phyloP scores from a whole-genome alignment of 2,888 invertebrate genomes.

The Coleophora flavipennella region DNA sequence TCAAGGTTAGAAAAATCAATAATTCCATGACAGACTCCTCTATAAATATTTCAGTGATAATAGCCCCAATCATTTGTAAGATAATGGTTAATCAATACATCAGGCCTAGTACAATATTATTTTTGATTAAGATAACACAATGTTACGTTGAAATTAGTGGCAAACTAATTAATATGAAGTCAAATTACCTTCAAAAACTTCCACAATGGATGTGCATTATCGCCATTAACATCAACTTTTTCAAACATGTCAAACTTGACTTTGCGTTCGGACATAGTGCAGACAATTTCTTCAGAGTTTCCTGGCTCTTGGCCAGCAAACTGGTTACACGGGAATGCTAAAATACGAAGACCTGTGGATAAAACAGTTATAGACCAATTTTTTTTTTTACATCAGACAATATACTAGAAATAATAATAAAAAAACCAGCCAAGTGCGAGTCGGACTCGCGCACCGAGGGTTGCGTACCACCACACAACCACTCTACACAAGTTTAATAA shows the following conservation, averaged over 20 bases:
- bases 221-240: slow-evolving; percentile 79
- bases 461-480: too few relatives aligned
- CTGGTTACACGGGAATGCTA: slow-evolving; percentile 92
- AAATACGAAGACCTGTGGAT: slow-evolving; percentile 81
- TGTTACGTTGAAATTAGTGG: not conserved
- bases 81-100: too few relatives aligned
- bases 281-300: slow-evolving; percentile 74
- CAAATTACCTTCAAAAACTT: slow-evolving; percentile 73
- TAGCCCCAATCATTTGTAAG: too few relatives aligned
- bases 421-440: too few relatives aligned
- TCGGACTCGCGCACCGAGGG: too few relatives aligned
- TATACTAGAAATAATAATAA: too few relatives aligned
- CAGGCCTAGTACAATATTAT: not conserved
- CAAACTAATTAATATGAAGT: not conserved
- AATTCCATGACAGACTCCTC: too few relatives aligned
- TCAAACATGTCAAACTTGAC: slow-evolving; percentile 80
- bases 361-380: too few relatives aligned
- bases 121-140: too few relatives aligned
- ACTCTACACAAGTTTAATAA: too few relatives aligned
- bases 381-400: too few relatives aligned
- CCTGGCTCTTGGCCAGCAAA: slow-evolving; percentile 83
- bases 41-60: not conserved
- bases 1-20: too few relatives aligned
- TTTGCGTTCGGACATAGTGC: slow-evolving; percentile 74
- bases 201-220: slow-evolving; percentile 76